Conservation (phyloP, 2,797 vertebrate species). For the Tympanoctomys barrerae region DNA sequence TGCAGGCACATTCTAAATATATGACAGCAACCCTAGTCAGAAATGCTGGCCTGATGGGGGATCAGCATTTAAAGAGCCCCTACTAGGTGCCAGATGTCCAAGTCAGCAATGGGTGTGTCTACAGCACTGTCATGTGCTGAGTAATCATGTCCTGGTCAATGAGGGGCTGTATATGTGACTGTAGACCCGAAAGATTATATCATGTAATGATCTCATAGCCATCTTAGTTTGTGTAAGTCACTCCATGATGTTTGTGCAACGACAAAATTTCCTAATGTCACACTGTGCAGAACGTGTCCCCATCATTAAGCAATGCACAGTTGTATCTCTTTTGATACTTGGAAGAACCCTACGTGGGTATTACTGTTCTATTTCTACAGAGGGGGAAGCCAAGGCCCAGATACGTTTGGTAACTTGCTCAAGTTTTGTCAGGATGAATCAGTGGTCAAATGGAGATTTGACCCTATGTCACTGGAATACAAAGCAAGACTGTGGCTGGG, state of each 20-base stretch:
- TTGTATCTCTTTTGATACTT: constrained; percentile 45
- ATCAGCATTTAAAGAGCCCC: constrained; percentile 35
- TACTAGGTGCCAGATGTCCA: not conserved
- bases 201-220: not conserved
- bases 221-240: not conserved
- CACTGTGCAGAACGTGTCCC: not conserved
- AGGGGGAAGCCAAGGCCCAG: constrained; percentile 30
- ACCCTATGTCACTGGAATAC: not conserved
- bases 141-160: not conserved
- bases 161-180: not conserved
- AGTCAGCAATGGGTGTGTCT: not conserved
- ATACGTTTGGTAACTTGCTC: not conserved
- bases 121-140: not conserved
- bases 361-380: not conserved
- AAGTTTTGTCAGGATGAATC: constrained; percentile 25
- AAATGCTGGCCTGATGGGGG: not conserved
- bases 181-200: not conserved
- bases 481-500: not conserved
- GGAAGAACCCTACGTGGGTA: not conserved
- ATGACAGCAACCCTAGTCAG: not conserved
- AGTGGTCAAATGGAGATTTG: constrained; percentile 25
- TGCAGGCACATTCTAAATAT: constrained; percentile 39
- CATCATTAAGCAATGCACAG: not conserved
- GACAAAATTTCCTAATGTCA: not conserved
- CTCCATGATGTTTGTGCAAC: not conserved